phyloP scores from a whole-genome alignment of 2,888 invertebrate species.

The Sepiola atlantica region DNA sequence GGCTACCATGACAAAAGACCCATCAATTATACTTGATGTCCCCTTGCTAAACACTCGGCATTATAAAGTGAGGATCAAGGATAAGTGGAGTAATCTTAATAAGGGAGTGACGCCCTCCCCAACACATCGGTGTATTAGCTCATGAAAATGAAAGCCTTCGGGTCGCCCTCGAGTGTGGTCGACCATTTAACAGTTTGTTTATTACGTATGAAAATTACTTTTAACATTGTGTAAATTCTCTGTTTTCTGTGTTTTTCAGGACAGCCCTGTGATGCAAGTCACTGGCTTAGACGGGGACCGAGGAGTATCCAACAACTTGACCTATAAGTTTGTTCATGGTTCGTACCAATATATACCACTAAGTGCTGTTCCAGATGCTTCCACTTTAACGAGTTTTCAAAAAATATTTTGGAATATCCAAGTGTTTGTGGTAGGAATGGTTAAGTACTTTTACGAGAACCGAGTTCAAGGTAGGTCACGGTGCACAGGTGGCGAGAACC shows the following conservation, averaged over 20 bases:
- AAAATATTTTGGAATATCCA: background rate
- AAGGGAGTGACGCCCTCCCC: too few species aligned
- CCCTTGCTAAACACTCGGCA: too few species aligned
- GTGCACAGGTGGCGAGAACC: background rate
- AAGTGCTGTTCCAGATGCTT: background rate
- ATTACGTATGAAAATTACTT: background rate
- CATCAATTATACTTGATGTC: too few species aligned
- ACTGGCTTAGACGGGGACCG: constrained; percentile 87
- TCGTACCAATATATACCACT: constrained; percentile 36
- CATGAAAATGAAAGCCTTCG: too few species aligned
- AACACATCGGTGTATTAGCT: too few species aligned
- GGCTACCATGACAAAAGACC: too few species aligned
- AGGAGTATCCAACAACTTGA: constrained; percentile 77
- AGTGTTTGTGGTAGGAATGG: background rate
- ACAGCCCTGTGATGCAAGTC: constrained; percentile 82
- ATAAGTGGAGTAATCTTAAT: too few species aligned
- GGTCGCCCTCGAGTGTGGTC: too few species aligned
- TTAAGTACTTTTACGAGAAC: background rate
- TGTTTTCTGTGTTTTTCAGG: constrained; percentile 67
- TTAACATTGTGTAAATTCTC: background rate
- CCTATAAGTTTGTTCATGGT: constrained; percentile 67
- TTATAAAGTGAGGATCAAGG: too few species aligned
- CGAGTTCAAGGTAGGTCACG: background rate
- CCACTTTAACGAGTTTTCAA: background rate
- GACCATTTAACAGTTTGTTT: too few species aligned